Evolutionary conservation across 2,113 vertebrate genomes (phyloP), one percentile per base, ranked within the genome.

Genomic region (Semicossyphus pulcher): DNA sequence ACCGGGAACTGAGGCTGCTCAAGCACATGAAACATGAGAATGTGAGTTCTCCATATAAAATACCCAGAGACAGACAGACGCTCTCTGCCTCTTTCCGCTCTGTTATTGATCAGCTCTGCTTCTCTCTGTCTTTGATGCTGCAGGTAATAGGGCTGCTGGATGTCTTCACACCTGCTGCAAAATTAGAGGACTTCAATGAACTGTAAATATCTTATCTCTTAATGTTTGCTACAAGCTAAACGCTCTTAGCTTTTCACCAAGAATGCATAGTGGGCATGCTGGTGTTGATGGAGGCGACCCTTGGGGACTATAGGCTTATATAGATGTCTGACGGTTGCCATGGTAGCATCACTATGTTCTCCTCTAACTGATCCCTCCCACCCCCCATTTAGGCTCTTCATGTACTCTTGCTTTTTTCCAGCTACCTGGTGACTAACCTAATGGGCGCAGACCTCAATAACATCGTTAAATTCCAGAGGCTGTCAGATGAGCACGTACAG

Each of bases 401-500:
- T n/a, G 5, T 15, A 1, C 14, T 74, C 25, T 52, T 41, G 23
- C n/a, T 23, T 62, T 10, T 71, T 69, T 81, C 21, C 92, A 99
- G 98, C 58, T 99, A 99, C 84, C 94, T 98, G 72, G 98, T 99
- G 88, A 98, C 97, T 31, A 97, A 98, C 85, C 93, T 99, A 88
- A 99, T 99, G 97, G 98, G 97, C 4, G 97, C 98, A 14, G 97
- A 99, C 89, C 94, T 99, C 72, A 99, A 97, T 87, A 99, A 98
- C 87, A 99, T 99, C 4, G 97, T 99, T 28, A 99, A 98, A 86
- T 99, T 97, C 89, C 98, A 99, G 92, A 94, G 95, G 72, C 88
- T 99, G 87, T 98, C 97, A 0, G 98, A 99, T 59, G 97, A 98
- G 69, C 98, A 99, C 2, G 96, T 99, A 79, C 97, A 98, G 86